A percentile compares a stretch with the other conserved stretches of the same genome.
phyloP scores from a whole-genome alignment of 2,797 vertebrate genomes.

The Odontamblyopus lacepedii region DNA sequence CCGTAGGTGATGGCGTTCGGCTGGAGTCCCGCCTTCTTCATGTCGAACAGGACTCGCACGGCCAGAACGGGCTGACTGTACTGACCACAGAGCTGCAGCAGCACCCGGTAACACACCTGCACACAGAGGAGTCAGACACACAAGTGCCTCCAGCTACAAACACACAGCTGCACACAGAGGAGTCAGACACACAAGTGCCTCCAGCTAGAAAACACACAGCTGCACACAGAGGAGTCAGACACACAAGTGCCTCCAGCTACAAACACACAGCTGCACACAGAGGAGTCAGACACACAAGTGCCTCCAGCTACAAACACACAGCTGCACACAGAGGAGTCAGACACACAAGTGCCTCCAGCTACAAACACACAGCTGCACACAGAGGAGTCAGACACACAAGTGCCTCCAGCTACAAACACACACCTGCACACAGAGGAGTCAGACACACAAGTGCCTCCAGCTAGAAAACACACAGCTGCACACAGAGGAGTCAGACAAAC shows the following conservation, averaged over 20 bases:
- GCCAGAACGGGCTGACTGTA: slow-evolving; percentile 96
- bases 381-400: too few relatives aligned
- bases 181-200: background rate
- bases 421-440: slow-evolving; percentile 73
- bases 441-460: background rate
- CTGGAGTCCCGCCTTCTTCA: slow-evolving; percentile 97
- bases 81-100: slow-evolving; percentile 97
- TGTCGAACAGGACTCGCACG: slow-evolving; percentile 94
- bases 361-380: slow-evolving; percentile 55
- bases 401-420: slow-evolving; percentile 59
- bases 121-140: background rate
- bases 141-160: background rate
- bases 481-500: too few relatives aligned
- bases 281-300: too few relatives aligned
- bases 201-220: slow-evolving; percentile 80
- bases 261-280: background rate
- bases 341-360: too few relatives aligned
- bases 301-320: slow-evolving; percentile 59
- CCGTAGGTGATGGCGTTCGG: slow-evolving; percentile 99
- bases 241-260: background rate
- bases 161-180: background rate
- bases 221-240: slow-evolving; percentile 30
- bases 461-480: background rate
- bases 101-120: slow-evolving; percentile 95
- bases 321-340: slow-evolving; percentile 65